A percentile compares a stretch with the other conserved stretches of the same genome.
These are phyloP conservation scores for Tachina grossa DNA, from an alignment of 2,888 invertebrate genomes.

Conservation along the genomic window DNA sequence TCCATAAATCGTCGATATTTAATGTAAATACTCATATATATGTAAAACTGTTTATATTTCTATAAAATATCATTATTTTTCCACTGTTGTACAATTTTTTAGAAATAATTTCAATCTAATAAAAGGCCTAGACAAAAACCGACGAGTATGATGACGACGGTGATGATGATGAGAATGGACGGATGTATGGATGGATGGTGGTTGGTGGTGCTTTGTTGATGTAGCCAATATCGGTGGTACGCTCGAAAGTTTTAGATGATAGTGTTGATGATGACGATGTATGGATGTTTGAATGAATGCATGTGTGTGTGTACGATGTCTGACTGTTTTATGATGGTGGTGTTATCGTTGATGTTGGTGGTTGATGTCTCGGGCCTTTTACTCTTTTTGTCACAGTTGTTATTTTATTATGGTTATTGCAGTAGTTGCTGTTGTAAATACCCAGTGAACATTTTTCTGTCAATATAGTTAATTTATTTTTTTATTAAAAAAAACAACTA, in stretches of 20 bases:
- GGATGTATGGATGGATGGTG: slow-evolving; percentile 41
- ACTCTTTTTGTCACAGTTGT: slow-evolving; percentile 58
- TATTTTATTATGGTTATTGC: slow-evolving; percentile 45
- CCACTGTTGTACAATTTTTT: slow-evolving; percentile 12
- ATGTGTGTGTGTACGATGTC: background rate
- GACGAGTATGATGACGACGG: slow-evolving; percentile 52
- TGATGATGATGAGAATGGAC: slow-evolving; percentile 48
- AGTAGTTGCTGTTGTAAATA: slow-evolving; percentile 57
- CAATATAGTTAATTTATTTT: no score
- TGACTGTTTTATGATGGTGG: slow-evolving; percentile 12
- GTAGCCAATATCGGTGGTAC: slow-evolving; percentile 69
- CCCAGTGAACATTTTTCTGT: background rate
- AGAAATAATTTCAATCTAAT: slow-evolving; percentile 69
- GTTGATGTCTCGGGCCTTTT: slow-evolving; percentile 64
- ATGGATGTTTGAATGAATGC: background rate
- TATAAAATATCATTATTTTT: background rate
- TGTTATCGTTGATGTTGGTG: slow-evolving; percentile 54
- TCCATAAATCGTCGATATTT: no score
- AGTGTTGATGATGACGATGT: slow-evolving; percentile 50
- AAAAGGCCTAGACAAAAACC: slow-evolving; percentile 75
- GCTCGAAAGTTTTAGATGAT: slow-evolving; percentile 61
- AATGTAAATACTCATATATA: no score
- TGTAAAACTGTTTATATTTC: background rate
- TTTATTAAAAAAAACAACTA: no score
- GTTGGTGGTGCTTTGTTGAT: slow-evolving; percentile 57